Evolutionary conservation across 2,888 invertebrate species (phyloP).

Genomic region (Drosophila siamana): DNA sequence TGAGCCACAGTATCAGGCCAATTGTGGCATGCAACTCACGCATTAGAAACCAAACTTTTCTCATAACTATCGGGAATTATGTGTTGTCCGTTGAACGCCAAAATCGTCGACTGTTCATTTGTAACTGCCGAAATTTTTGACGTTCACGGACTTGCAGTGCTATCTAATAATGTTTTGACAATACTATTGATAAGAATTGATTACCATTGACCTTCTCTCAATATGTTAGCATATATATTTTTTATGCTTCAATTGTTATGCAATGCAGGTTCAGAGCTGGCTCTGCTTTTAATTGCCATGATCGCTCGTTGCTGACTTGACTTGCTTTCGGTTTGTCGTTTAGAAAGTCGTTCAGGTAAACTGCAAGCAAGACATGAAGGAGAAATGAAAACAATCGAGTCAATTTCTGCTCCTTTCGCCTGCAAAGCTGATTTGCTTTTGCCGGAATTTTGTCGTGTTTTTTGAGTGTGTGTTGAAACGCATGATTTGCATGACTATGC

Average conservation of each 20-base stretch:
- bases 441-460: constrained; percentile 31
- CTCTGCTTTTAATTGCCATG: constrained; percentile 28
- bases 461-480: constrained; percentile 4
- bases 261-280: neutral
- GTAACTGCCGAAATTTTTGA: neutral
- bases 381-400: too few relatives aligned
- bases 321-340: constrained; percentile 63
- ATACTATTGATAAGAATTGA: constrained; percentile 1
- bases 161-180: neutral
- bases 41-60: neutral
- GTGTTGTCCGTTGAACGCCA: too few relatives aligned
- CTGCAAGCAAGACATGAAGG: neutral
- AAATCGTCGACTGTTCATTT: neutral
- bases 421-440: constrained; percentile 42
- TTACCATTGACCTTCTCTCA: neutral
- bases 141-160: neutral
- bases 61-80: too few relatives aligned
- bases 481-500: constrained; percentile 62
- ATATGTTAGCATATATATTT: neutral
- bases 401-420: constrained; percentile 61
- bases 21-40: neutral
- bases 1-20: constrained; percentile 15
- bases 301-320: neutral
- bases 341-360: constrained; percentile 46
- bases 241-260: neutral